These are phyloP conservation scores for Siniperca chuatsi DNA, from an alignment of 2,113 vertebrate species.

Conservation along the genomic window DNA sequence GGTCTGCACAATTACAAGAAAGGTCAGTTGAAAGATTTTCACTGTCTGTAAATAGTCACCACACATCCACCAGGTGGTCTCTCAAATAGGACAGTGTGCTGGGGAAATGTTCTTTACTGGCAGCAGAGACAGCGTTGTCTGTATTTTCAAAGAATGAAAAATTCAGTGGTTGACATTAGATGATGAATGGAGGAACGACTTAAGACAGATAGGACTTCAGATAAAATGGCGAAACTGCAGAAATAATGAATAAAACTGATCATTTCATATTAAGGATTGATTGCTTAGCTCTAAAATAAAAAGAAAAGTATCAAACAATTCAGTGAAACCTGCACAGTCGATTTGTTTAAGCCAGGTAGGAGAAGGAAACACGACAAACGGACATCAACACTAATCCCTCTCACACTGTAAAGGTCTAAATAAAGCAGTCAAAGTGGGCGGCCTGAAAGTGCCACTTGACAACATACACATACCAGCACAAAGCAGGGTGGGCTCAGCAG, in stretches of 20 bases:
- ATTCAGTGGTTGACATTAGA: conserved; percentile 37
- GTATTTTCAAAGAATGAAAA: conserved; percentile 41
- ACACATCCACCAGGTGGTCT: conserved; percentile 16
- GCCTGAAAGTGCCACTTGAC: conserved; percentile 61
- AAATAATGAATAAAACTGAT: conserved; percentile 47
- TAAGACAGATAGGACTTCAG: conserved; percentile 35
- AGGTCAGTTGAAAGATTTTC: conserved; percentile 28
- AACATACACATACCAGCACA: conserved; percentile 44
- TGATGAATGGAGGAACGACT: conserved; percentile 53
- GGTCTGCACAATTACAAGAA: conserved; percentile 1
- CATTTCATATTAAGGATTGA: conserved; percentile 47
- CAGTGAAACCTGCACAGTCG: conserved; percentile 22
- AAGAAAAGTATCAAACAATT: conserved; percentile 32
- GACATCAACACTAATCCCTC: background rate
- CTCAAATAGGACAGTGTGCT: conserved; percentile 25
- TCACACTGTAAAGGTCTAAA: conserved; percentile 52
- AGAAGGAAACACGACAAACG: conserved; percentile 40
- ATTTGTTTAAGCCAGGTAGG: conserved; percentile 34
- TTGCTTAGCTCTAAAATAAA: conserved; percentile 14
- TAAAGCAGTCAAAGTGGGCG: conserved; percentile 59
- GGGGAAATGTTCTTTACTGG: conserved; percentile 24
- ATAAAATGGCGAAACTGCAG: conserved; percentile 33
- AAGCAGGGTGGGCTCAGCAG: conserved; percentile 27
- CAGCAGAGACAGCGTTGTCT: background rate
- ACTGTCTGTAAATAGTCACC: conserved; percentile 26